Conservation (phyloP, 1,140 invertebrate genomes). For the Heterodera schachtii region DNA sequence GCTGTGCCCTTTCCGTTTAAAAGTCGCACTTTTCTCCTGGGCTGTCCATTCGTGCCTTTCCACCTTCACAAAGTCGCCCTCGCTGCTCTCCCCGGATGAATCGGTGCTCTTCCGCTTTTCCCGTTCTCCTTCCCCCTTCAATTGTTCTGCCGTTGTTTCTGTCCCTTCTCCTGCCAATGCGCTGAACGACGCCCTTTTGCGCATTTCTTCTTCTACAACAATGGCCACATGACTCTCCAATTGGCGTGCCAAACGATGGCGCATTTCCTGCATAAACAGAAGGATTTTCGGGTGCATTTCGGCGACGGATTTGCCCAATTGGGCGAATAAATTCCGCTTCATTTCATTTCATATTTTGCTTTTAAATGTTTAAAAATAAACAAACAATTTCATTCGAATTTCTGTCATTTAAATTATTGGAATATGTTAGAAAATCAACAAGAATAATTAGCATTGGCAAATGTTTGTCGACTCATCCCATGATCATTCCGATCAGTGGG, state of each 20-base stretch:
- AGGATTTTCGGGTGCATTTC: background rate
- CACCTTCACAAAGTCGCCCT: conserved; percentile 25
- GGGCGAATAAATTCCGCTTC: background rate
- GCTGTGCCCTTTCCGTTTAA: no score
- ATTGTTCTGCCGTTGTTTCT: background rate
- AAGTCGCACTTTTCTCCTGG: background rate
- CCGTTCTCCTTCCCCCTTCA: background rate
- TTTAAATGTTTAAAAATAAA: no score
- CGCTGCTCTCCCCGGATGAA: conserved; percentile 23
- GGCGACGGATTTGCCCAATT: background rate
- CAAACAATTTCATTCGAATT: no score
- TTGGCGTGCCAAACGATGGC: conserved; percentile 25
- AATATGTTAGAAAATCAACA: no score
- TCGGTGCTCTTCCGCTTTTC: background rate
- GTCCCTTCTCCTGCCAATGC: background rate
- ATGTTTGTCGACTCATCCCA: no score
- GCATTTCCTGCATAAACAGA: conserved; percentile 20
- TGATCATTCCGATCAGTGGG: no score
- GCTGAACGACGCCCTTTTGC: conserved; percentile 13
- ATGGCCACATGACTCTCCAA: conserved; percentile 22
- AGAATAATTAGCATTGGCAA: no score
- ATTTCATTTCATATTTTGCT: background rate
- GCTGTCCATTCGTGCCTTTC: background rate
- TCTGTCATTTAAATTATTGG: no score
- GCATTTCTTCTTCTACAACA: conserved; percentile 16